Base-by-base conservation (phyloP, 2,888 invertebrate genomes). In the Hypsopygia costalis region DNA sequence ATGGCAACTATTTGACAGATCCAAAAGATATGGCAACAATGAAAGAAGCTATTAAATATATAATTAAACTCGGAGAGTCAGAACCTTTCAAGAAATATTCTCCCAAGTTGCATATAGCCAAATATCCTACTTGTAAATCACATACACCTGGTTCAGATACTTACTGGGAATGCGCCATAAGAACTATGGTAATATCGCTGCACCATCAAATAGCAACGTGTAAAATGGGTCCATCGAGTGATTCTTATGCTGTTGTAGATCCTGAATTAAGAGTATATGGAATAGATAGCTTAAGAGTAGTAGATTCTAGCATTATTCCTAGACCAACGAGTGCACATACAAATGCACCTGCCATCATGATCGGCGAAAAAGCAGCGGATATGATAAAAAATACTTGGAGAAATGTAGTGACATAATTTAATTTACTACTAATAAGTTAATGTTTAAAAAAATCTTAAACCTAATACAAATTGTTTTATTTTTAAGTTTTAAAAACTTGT, bases 1-100 rank as follows among this genome's bases (percentile, higher is more conserved):
- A 94, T 57, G 93, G 95, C 0, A 95, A 97, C 56, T 97, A 96
- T 65, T 91, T 96, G 43, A 89, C 91, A 0, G 91, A 95, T 61
- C 90, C 91, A 8, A 85, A 90, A 41, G 90, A 95, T 55, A 68
- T 92, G 33, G 82, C 86, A n/a, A 91, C 91, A 0, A 50, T 93
- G 10, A 73, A 91, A 20, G 90, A 90, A 41, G 93, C 91, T 11
- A 85, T 93, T 3, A 92, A 92, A 62, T 90, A 91, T 44, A 72
- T 91, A 0, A 90, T 93, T 33, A 80, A 89, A 40, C 70, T 94
- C 3, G 86, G 90, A 0, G 63, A 91, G 51, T 92, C 92, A 1
- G 83, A 89, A 1, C 81, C 92, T 0, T 91, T 94, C 66, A 83
- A 81, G 50, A 90, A 88, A 31, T 90, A 91, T 42, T 89, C 89